Percentiles rank a stretch among this genome's conserved stretches.
Evolutionary conservation across 2,113 vertebrate species (phyloP).

Genomic region (Bufo gargarizans): DNA sequence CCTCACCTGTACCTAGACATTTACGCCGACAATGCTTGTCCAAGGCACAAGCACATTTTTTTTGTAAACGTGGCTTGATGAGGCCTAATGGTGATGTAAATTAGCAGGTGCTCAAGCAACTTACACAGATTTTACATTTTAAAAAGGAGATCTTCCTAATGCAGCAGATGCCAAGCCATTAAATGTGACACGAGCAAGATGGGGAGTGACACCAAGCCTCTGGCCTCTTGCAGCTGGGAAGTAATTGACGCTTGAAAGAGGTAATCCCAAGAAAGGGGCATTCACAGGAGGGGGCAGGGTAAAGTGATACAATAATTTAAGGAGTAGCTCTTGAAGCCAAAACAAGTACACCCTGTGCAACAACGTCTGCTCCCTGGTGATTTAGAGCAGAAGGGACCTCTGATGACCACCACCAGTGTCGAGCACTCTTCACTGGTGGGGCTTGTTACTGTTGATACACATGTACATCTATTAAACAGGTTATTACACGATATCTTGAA

Average conservation of each 20-base stretch:
- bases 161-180: slow-evolving; percentile 40
- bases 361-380: background rate
- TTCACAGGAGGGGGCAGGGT: slow-evolving; percentile 43
- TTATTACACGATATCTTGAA: background rate
- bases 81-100: background rate
- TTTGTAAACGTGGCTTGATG: background rate
- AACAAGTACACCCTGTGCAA: background rate
- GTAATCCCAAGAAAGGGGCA: slow-evolving; percentile 50
- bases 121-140: slow-evolving; percentile 1
- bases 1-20: too few species aligned
- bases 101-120: background rate
- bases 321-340: slow-evolving; percentile 22
- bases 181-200: slow-evolving; percentile 43
- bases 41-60: background rate
- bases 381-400: background rate
- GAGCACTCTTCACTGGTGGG: background rate
- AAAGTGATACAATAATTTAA: slow-evolving; percentile 49
- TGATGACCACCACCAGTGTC: background rate
- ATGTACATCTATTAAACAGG: background rate
- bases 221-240: slow-evolving; percentile 53
- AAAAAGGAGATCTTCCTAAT: slow-evolving; percentile 14
- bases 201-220: slow-evolving; percentile 39
- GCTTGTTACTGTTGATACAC: background rate
- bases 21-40: too few species aligned
- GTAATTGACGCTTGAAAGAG: slow-evolving; percentile 50